Evolutionary conservation across 2,113 vertebrate genomes (phyloP), one percentile per base, ranked within the genome.

Genomic region (Zosterops borbonicus): DNA sequence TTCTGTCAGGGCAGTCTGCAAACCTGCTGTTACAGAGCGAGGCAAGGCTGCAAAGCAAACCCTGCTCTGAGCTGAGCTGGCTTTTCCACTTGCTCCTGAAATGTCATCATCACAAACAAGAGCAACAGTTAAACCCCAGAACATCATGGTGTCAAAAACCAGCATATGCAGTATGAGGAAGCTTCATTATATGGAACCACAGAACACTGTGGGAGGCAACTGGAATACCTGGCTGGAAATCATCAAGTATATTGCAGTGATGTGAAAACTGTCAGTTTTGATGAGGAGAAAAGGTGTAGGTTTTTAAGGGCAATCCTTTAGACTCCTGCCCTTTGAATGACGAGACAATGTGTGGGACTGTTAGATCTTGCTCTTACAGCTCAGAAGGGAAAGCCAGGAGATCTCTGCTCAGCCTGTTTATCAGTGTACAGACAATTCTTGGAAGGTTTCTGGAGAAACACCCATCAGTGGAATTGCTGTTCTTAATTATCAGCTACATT

Each of bases 361-460:
- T 84, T 82, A 74, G 53, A 63, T 60, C 42, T 69, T 71, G n/a
- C 70, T 92, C 27, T 87, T 70, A 74, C 58, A 71, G 39, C 47
- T 91, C 42, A 69, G 23, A 62, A 81, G 39, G 17, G 41, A 39
- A 92, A 92, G 71, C 39, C 59, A 80, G 60, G n/a, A 87, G 53
- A 50, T 42, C 13, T 94, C 81, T 65, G 68, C 39, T 78, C 62
- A 60, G 35, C 28, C 80, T 82, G 33, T 82, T 95, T 93, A 92
- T 94, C 87, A 95, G 50, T 35, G 73, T 93, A 64, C 87, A 85
- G 19, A 52, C 65, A 90, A 77, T 94, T 95, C 92, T 93, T 95
- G 80, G 89, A 96, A 95, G 69, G 79, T 62, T 95, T 90, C 35
- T 94, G 68, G 24, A 94, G 92, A 42, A 96, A 83, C 77, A 85